A percentile compares a stretch with the other conserved stretches of the same genome.
Conservation (phyloP, 1,140 invertebrate species). For the Leguminivora glycinivorella region DNA sequence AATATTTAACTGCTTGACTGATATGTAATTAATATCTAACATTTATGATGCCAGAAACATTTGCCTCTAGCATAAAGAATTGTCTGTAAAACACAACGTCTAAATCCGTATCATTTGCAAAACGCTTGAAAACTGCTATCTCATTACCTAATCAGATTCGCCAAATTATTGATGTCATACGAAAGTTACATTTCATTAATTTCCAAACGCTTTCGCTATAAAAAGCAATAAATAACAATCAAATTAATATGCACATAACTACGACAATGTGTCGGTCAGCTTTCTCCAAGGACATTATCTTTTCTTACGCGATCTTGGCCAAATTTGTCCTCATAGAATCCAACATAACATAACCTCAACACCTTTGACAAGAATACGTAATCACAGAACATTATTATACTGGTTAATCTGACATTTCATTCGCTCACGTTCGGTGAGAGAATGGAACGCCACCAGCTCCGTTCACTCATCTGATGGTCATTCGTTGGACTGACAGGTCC, state of each 20-base stretch:
- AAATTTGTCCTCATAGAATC: neutral
- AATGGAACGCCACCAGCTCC: neutral
- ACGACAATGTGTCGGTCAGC: neutral
- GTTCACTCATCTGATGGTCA: neutral
- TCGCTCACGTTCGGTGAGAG: neutral
- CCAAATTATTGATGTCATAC: neutral
- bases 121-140: neutral
- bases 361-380: neutral
- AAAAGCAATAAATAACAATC: slow-evolving; percentile 5
- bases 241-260: slow-evolving; percentile 1
- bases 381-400: neutral
- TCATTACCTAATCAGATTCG: neutral
- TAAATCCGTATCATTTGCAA: neutral
- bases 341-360: neutral
- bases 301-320: no score
- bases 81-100: neutral
- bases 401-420: neutral
- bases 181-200: slow-evolving; percentile 5
- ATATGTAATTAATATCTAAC: no score
- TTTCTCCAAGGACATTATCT: neutral
- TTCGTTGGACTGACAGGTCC: neutral
- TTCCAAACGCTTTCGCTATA: neutral
- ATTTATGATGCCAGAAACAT: neutral
- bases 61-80: no score
- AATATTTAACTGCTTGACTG: no score